phyloP scores from a whole-genome alignment of 2,888 invertebrate species.

The Abrostola triplasia region DNA sequence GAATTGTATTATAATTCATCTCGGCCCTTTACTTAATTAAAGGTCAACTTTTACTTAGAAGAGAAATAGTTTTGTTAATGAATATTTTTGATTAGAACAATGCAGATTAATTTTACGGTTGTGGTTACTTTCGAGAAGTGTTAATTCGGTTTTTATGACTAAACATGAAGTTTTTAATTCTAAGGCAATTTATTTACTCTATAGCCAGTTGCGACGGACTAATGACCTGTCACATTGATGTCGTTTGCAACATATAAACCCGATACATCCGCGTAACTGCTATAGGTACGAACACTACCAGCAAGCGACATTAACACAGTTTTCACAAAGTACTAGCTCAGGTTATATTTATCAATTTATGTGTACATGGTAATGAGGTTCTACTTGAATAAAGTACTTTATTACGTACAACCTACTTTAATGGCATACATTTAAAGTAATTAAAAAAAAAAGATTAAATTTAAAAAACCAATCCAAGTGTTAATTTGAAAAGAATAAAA shows the following conservation, averaged over 20 bases:
- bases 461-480: not conserved
- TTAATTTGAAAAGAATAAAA: not conserved
- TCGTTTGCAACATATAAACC: constrained; percentile 43
- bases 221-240: constrained; percentile 46
- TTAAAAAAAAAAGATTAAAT: no score
- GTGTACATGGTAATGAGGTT: no score
- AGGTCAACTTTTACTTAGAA: constrained; percentile 53
- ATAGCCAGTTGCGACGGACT: constrained; percentile 18
- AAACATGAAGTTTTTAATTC: not conserved
- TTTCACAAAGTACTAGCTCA: constrained; percentile 32
- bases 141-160: no score
- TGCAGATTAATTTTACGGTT: constrained; percentile 23
- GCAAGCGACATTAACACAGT: constrained; percentile 40
- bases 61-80: constrained; percentile 22
- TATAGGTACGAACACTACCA: constrained; percentile 1
- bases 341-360: constrained; percentile 11
- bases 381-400: no score
- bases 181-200: not conserved
- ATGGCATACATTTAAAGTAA: no score
- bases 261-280: constrained; percentile 49
- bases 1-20: constrained; percentile 54
- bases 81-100: constrained; percentile 8
- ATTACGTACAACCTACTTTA: no score
- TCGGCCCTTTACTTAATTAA: constrained; percentile 57
- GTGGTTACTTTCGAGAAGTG: not conserved